Percentiles rank a stretch among this genome's conserved stretches.
Evolutionary conservation across 1,140 invertebrate species (phyloP).

Genomic region (Ceratina japonica): DNA sequence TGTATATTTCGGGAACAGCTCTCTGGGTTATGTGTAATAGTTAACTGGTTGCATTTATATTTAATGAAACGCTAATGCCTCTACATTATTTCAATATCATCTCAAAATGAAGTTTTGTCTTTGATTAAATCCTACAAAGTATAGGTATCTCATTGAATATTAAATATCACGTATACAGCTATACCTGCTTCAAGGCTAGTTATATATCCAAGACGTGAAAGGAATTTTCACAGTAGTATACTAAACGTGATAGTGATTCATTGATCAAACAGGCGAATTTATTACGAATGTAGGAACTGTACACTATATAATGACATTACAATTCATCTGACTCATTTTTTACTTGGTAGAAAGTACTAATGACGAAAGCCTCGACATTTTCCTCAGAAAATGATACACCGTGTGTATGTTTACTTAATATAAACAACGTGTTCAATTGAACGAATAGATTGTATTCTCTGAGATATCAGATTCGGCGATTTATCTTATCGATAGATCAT

Average conservation of each 20-base stretch:
- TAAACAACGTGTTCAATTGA: neutral
- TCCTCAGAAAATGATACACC: neutral
- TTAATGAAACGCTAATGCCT: slow-evolving; percentile 6
- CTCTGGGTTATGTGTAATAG: neutral
- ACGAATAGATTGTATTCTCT: too few relatives aligned
- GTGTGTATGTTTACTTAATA: neutral
- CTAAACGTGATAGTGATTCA: neutral
- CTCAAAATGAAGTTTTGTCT: neutral
- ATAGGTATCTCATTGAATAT: neutral
- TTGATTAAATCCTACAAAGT: neutral
- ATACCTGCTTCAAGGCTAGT: neutral
- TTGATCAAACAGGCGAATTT: neutral
- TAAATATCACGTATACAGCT: neutral
- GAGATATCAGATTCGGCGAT: neutral
- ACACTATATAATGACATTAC: neutral
- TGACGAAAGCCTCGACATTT: neutral
- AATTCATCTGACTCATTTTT: neutral
- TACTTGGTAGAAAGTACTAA: neutral
- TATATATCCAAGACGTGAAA: neutral
- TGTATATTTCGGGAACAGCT: neutral
- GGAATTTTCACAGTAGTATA: neutral
- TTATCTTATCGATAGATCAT: neutral
- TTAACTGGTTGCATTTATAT: neutral
- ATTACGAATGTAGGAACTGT: neutral
- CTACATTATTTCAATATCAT: too few relatives aligned